These are phyloP conservation scores for Phycodurus eques DNA, from an alignment of 2,113 vertebrate genomes.

Conservation along the genomic window DNA sequence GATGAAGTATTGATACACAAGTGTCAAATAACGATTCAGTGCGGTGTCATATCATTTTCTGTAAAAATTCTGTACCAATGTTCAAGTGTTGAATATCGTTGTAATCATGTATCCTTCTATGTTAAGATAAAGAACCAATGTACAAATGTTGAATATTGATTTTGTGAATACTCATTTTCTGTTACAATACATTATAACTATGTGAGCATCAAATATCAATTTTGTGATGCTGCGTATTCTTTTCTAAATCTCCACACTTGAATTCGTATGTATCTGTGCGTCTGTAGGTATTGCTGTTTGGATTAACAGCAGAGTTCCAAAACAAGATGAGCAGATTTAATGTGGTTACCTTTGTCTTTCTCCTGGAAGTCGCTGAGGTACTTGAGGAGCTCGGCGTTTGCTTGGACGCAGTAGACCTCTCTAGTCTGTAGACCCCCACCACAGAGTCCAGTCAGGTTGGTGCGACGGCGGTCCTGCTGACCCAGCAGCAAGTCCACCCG, in stretches of 20 bases:
- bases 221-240: no score
- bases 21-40: no score
- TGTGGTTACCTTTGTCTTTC: constrained; percentile 81
- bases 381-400: constrained; percentile 81
- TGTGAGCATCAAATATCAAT: no score
- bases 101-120: no score
- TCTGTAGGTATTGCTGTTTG: not conserved
- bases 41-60: no score
- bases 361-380: constrained; percentile 77
- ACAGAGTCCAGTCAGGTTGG: constrained; percentile 88
- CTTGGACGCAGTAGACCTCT: constrained; percentile 87
- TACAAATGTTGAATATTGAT: not conserved
- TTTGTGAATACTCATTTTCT: not conserved
- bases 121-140: no score
- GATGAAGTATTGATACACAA: no score
- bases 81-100: no score
- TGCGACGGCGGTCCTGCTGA: constrained; percentile 90
- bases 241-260: no score
- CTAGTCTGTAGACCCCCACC: constrained; percentile 90
- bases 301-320: not conserved
- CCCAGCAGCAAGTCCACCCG: constrained; percentile 87
- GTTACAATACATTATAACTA: not conserved
- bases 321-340: not conserved
- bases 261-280: not conserved
- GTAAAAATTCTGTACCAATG: no score